Conservation (phyloP, 2,797 vertebrate genomes). For the Cottoperca gobio region DNA sequence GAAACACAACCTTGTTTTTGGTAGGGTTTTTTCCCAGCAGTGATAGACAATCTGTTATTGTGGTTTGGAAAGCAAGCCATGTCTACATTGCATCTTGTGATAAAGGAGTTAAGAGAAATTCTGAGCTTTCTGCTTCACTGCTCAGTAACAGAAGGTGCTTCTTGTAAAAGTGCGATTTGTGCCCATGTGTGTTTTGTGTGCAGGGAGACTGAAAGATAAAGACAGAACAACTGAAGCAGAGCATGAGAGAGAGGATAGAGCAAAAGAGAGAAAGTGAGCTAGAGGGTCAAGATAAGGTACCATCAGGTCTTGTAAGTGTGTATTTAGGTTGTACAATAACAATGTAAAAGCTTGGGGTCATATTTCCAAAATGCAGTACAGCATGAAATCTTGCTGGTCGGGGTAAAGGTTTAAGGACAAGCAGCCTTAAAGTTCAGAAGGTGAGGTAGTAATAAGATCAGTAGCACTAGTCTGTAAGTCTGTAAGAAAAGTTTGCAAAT, state of each 20-base stretch:
- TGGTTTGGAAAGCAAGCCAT: constrained; percentile 62
- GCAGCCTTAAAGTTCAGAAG: constrained; percentile 35
- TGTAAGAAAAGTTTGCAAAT: constrained; percentile 14
- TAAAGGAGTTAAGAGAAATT: constrained; percentile 51
- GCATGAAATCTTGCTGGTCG: constrained; percentile 52
- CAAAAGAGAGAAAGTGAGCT: constrained; percentile 15
- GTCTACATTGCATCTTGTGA: constrained; percentile 47
- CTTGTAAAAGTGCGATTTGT: constrained; percentile 37
- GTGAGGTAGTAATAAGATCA: constrained; percentile 31
- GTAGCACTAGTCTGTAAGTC: constrained; percentile 24
- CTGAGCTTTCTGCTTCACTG: constrained; percentile 48
- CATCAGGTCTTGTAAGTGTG: constrained; percentile 19
- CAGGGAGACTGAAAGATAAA: constrained; percentile 16
- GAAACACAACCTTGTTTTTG: constrained; percentile 47
- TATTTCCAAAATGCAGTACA: constrained; percentile 48
- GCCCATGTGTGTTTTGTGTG: constrained; percentile 24
- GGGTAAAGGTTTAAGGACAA: constrained; percentile 54
- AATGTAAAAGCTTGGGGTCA: constrained; percentile 44
- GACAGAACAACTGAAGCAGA: constrained; percentile 20
- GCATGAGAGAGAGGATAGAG: constrained; percentile 12
- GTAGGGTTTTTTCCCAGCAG: constrained; percentile 2
- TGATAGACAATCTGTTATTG: constrained; percentile 67
- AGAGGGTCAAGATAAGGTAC: constrained; percentile 31
- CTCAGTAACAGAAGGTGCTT: constrained; percentile 32
- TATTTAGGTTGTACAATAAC: constrained; percentile 51